These are phyloP conservation scores for Perizoma flavofasciatum DNA, from an alignment of 2,888 invertebrate genomes.

Conservation along the genomic window DNA sequence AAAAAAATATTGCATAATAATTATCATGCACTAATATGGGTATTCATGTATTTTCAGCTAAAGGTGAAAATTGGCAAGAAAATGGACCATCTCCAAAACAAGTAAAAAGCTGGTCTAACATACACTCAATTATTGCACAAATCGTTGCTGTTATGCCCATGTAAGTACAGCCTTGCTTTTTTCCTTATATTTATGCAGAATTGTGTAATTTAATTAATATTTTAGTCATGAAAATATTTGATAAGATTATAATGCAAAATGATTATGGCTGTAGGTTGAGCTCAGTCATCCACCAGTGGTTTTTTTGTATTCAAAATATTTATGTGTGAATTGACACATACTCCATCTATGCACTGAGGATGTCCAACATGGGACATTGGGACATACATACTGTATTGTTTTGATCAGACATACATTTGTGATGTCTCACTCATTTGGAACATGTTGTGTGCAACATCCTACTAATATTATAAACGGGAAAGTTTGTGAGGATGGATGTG, in stretches of 20 bases:
- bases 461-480: too few relatives aligned
- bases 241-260: too few relatives aligned
- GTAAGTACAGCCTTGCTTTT: conserved; percentile 60
- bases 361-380: too few relatives aligned
- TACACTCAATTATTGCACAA: conserved; percentile 84
- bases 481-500: too few relatives aligned
- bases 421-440: too few relatives aligned
- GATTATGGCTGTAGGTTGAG: background rate
- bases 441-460: too few relatives aligned
- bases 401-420: too few relatives aligned
- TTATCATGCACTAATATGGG: too few relatives aligned
- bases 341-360: too few relatives aligned
- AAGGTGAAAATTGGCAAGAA: conserved; percentile 84
- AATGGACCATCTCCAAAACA: conserved; percentile 79
- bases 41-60: conserved; percentile 57
- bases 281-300: background rate
- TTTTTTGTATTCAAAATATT: background rate
- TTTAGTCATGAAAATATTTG: background rate
- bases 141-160: conserved; percentile 78
- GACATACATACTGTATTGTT: too few relatives aligned
- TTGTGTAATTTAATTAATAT: background rate
- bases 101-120: conserved; percentile 82
- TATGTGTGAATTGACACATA: too few relatives aligned
- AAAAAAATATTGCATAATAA: too few relatives aligned
- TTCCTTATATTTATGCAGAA: background rate